These are phyloP conservation scores for Stramonita haemastoma DNA, from an alignment of 2,888 invertebrate species.

Conservation along the genomic window DNA sequence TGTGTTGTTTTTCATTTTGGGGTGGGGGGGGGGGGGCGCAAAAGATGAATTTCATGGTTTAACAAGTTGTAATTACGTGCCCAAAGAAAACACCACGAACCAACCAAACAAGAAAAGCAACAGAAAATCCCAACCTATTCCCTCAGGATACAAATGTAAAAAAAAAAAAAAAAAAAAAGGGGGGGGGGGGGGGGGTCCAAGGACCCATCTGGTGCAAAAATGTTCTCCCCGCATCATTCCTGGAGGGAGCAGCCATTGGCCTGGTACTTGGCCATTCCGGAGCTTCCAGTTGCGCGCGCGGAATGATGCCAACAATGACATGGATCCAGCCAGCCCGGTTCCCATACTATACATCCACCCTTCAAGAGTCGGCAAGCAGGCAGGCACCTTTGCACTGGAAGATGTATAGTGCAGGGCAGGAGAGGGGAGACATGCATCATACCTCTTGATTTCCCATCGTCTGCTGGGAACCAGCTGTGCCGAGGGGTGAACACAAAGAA, in stretches of 20 bases:
- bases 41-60: too few relatives aligned
- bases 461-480: slow-evolving; percentile 18
- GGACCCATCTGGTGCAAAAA: not conserved
- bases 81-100: not conserved
- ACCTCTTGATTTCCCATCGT: not conserved
- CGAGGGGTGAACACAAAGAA: not conserved
- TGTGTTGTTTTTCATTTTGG: too few relatives aligned
- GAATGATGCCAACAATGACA: not conserved
- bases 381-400: not conserved
- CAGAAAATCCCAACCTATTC: too few relatives aligned
- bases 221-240: not conserved
- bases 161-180: too few relatives aligned
- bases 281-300: not conserved
- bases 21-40: too few relatives aligned
- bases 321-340: not conserved
- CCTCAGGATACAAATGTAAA: too few relatives aligned
- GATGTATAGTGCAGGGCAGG: not conserved
- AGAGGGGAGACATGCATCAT: not conserved
- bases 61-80: too few relatives aligned
- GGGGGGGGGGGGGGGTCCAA: too few relatives aligned
- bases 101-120: too few relatives aligned
- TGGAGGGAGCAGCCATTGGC: not conserved
- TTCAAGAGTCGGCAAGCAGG: not conserved
- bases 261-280: not conserved
- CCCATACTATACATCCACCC: not conserved